These are phyloP conservation scores for Perithous albicinctus DNA, from an alignment of 2,888 invertebrate genomes.

Conservation along the genomic window DNA sequence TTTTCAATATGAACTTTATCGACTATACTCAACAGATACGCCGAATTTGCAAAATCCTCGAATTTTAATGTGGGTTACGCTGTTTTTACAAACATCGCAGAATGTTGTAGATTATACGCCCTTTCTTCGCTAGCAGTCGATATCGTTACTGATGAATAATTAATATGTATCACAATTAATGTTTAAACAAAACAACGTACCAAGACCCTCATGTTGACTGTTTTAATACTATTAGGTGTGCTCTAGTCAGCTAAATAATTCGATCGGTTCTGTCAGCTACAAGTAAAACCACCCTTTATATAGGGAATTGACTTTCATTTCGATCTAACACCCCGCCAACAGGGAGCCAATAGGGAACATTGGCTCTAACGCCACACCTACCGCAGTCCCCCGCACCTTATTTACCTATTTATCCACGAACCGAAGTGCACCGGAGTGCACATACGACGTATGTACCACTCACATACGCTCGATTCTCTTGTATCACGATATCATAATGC, in stretches of 20 bases:
- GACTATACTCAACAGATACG: too few relatives aligned
- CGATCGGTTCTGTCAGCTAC: slow-evolving; percentile 78
- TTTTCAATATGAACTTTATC: too few relatives aligned
- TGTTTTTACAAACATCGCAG: too few relatives aligned
- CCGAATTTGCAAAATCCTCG: too few relatives aligned
- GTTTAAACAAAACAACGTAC: slow-evolving; percentile 75
- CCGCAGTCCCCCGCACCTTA: slow-evolving; percentile 66
- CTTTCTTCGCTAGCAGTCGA: too few relatives aligned
- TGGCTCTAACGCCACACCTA: slow-evolving; percentile 83
- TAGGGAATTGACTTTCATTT: slow-evolving; percentile 85
- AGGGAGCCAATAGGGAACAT: slow-evolving; percentile 76
- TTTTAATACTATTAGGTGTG: slow-evolving; percentile 71
- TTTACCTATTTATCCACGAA: slow-evolving; percentile 76
- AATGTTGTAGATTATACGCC: too few relatives aligned
- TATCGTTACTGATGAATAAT: background rate
- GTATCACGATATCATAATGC: slow-evolving; percentile 76
- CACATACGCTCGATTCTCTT: slow-evolving; percentile 17
- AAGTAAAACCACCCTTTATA: slow-evolving; percentile 84
- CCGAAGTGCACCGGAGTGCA: slow-evolving; percentile 57
- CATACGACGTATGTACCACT: slow-evolving; percentile 47
- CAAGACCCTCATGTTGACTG: slow-evolving; percentile 81
- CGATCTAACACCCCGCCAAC: slow-evolving; percentile 80
- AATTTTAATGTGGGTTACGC: too few relatives aligned
- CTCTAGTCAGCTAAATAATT: slow-evolving; percentile 73
- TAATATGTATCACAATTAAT: background rate